phyloP scores from a whole-genome alignment of 2,888 invertebrate genomes.

The Ornithoptera alexandrae region DNA sequence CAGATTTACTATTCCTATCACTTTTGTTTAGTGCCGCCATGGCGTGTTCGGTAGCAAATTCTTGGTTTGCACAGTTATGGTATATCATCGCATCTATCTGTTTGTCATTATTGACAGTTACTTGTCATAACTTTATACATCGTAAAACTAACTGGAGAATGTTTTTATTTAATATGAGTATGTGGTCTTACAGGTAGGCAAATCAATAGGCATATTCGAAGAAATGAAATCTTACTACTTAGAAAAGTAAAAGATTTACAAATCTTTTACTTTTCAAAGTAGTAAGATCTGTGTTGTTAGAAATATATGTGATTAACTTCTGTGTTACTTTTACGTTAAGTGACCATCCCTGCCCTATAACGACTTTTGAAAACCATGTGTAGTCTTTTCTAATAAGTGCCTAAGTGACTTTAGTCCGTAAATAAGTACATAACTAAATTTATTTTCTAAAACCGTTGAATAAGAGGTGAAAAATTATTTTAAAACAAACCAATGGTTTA shows the following conservation, averaged over 20 bases:
- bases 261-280: neutral
- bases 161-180: constrained; percentile 86
- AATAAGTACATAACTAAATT: too few relatives aligned
- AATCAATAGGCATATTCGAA: neutral
- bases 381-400: too few relatives aligned
- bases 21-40: constrained; percentile 53
- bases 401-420: too few relatives aligned
- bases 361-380: too few relatives aligned
- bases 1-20: constrained; percentile 57
- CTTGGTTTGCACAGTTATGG: constrained; percentile 45
- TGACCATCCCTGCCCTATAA: too few relatives aligned
- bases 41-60: constrained; percentile 45
- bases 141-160: constrained; percentile 87
- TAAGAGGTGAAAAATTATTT: too few relatives aligned
- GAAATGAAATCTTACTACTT: too few relatives aligned
- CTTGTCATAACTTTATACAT: constrained; percentile 89
- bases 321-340: too few relatives aligned
- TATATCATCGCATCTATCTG: constrained; percentile 77
- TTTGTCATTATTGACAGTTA: constrained; percentile 80
- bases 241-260: too few relatives aligned
- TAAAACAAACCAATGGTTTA: too few relatives aligned
- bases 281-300: neutral
- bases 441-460: too few relatives aligned
- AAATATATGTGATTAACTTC: too few relatives aligned
- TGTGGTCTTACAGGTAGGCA: constrained; percentile 83